Percentiles rank a stretch among this genome's conserved stretches.
Conservation (phyloP, 2,113 vertebrate genomes). For the Dasyprocta punctata region DNA sequence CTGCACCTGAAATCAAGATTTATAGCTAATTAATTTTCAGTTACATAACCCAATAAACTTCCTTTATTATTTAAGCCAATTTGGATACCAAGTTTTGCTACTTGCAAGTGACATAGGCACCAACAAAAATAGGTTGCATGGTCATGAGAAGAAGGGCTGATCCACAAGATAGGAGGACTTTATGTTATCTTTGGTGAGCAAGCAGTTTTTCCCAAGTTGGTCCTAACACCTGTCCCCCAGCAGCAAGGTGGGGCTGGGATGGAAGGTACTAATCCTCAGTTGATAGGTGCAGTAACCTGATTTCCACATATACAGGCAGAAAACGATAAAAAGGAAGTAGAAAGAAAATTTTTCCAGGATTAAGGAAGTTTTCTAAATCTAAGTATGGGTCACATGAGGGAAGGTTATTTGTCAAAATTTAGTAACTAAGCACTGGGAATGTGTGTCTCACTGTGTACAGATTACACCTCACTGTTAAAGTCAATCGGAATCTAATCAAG, state of each 20-base stretch:
- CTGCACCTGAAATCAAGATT: slow-evolving; percentile 28
- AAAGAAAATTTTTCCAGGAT: not conserved
- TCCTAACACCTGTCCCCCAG: not conserved
- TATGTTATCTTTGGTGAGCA: not conserved
- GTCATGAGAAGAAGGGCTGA: not conserved
- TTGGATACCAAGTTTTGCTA: not conserved
- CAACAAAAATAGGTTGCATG: not conserved
- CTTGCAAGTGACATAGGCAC: not conserved
- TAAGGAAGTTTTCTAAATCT: not conserved
- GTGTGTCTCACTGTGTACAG: not conserved
- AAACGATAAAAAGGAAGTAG: not conserved
- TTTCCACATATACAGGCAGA: no score
- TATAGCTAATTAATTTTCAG: not conserved
- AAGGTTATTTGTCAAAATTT: not conserved
- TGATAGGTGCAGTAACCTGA: not conserved
- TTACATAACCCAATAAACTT: slow-evolving; percentile 5
- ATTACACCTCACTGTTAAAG: not conserved
- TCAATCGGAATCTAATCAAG: not conserved
- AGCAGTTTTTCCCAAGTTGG: not conserved
- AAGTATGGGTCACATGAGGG: not conserved
- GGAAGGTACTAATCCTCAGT: not conserved
- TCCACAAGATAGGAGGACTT: not conserved
- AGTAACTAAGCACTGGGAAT: not conserved
- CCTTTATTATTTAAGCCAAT: not conserved
- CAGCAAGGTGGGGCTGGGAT: not conserved